Evolutionary conservation across 1,140 invertebrate species (phyloP).

Genomic region (Mya arenaria): DNA sequence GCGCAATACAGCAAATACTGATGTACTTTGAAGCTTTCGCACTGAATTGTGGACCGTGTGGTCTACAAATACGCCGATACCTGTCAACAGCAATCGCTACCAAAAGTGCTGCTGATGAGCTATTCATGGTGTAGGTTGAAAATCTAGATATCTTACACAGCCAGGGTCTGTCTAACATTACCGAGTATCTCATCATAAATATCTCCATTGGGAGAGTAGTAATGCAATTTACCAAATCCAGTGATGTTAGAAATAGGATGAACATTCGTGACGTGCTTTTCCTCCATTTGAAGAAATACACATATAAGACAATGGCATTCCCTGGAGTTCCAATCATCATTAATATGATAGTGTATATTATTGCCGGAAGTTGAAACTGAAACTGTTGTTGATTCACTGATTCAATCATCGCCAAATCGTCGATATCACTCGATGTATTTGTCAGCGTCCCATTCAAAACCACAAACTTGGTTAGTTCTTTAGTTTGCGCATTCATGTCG

Average conservation of each 20-base stretch:
- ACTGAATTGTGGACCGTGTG: conserved; percentile 26
- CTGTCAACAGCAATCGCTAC: conserved; percentile 38
- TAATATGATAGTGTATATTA: conserved; percentile 42
- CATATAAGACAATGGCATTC: conserved; percentile 52
- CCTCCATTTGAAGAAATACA: conserved; percentile 53
- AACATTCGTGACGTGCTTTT: conserved; percentile 48
- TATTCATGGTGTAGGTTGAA: conserved; percentile 39
- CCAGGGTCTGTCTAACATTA: not conserved
- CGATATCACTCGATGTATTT: no score
- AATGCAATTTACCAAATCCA: conserved; percentile 45
- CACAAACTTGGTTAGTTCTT: no score
- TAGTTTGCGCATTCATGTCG: no score
- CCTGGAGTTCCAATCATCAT: conserved; percentile 48
- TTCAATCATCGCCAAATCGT: no score
- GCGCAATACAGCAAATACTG: conserved; percentile 17
- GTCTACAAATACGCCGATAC: conserved; percentile 36
- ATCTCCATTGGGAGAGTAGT: conserved; percentile 52
- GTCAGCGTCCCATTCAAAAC: no score
- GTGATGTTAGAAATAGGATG: conserved; percentile 37
- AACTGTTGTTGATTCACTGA: conserved; percentile 2
- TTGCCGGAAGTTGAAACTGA: conserved; percentile 25
- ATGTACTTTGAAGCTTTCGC: conserved; percentile 23
- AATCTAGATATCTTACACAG: conserved; percentile 43
- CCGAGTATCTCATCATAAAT: conserved; percentile 27
- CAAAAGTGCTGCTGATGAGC: conserved; percentile 25